These are phyloP conservation scores for Tribolium castaneum DNA, from an alignment of 1,140 invertebrate genomes.

Conservation along the genomic window DNA sequence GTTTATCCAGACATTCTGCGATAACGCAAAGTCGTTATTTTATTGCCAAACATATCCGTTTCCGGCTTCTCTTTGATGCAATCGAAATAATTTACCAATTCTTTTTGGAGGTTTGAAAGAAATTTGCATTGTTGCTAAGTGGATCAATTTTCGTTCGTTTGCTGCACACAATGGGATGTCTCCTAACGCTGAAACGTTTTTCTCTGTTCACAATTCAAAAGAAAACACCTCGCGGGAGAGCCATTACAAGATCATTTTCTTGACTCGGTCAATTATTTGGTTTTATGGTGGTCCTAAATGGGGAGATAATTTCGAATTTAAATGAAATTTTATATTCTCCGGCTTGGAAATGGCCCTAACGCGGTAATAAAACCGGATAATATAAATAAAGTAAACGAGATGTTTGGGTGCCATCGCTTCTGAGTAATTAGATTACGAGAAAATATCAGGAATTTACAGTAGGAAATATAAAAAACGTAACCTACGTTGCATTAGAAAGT, in stretches of 20 bases:
- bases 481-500: constrained; percentile 15
- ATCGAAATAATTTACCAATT: not conserved
- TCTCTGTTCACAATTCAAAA: not conserved
- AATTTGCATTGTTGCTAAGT: constrained; percentile 26
- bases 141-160: constrained; percentile 22
- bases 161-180: constrained; percentile 8
- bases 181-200: not conserved
- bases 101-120: not conserved
- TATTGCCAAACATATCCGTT: constrained; percentile 7
- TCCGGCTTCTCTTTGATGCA: not conserved
- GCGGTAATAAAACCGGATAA: not conserved
- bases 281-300: not conserved
- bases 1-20: not conserved
- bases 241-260: not conserved
- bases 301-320: not conserved
- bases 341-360: not conserved
- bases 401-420: not conserved
- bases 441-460: constrained; percentile 4
- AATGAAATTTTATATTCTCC: not conserved
- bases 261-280: not conserved
- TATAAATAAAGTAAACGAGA: constrained; percentile 11
- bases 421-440: not conserved
- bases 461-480: constrained; percentile 19
- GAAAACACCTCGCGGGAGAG: not conserved
- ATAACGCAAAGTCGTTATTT: not conserved